These are phyloP conservation scores for Takifugu bimaculatus DNA, from an alignment of 2,113 vertebrate species.

Conservation along the genomic window DNA sequence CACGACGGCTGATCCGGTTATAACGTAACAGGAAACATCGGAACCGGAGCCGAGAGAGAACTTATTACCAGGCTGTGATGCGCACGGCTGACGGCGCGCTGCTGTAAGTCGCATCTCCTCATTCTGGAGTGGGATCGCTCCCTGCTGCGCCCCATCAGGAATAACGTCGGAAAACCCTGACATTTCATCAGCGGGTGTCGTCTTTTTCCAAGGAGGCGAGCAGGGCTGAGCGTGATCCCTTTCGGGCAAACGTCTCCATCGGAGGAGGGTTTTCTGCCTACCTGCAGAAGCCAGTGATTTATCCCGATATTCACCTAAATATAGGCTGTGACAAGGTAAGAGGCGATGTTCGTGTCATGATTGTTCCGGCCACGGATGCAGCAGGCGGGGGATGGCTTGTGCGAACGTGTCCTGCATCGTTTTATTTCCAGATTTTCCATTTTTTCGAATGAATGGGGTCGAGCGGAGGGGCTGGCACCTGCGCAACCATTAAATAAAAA, in stretches of 20 bases:
- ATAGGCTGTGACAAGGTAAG: conserved; percentile 67
- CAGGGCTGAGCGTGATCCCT: conserved; percentile 52
- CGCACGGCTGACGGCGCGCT: conserved; percentile 71
- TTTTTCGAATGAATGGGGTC: conserved; percentile 42
- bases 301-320: conserved; percentile 41
- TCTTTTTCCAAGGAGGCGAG: conserved; percentile 26
- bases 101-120: conserved; percentile 61
- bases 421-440: conserved; percentile 8
- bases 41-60: conserved; percentile 44
- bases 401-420: conserved; percentile 27
- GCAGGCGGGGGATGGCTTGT: background rate
- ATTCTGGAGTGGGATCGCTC: conserved; percentile 67
- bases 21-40: conserved; percentile 47
- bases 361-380: conserved; percentile 3
- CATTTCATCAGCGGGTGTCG: conserved; percentile 36
- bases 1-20: conserved; percentile 38
- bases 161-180: conserved; percentile 53
- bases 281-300: conserved; percentile 58
- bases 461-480: conserved; percentile 41
- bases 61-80: conserved; percentile 69
- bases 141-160: conserved; percentile 71
- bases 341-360: conserved; percentile 13
- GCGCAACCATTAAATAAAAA: conserved; percentile 48
- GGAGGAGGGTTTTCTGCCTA: conserved; percentile 50
- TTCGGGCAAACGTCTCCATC: conserved; percentile 50